A percentile compares a stretch with the other conserved stretches of the same genome.
phyloP scores from a whole-genome alignment of 2,113 vertebrate species.

The Eretmochelys imbricata region DNA sequence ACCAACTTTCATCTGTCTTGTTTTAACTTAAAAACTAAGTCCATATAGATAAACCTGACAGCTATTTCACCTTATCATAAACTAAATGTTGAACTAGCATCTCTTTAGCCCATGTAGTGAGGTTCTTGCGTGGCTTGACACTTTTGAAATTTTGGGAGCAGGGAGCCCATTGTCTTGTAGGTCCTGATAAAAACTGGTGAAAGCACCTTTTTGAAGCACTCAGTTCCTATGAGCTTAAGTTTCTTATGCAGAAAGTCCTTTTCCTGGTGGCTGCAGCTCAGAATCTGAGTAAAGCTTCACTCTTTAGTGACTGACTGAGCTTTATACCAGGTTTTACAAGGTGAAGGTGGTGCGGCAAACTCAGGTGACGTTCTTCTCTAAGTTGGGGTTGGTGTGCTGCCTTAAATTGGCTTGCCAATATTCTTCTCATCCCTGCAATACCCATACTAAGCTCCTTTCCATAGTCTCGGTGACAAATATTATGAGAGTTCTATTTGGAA shows the following conservation, averaged over 20 bases:
- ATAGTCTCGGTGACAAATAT: too few relatives aligned
- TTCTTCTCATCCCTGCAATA: too few relatives aligned
- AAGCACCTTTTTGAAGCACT: neutral
- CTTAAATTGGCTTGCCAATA: too few relatives aligned
- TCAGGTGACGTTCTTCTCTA: neutral
- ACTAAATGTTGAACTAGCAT: too few relatives aligned
- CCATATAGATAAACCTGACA: neutral
- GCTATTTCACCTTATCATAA: neutral
- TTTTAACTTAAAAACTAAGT: neutral
- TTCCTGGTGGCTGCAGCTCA: neutral
- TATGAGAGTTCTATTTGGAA: too few relatives aligned
- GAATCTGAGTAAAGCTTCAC: neutral
- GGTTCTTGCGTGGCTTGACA: neutral
- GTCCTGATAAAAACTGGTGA: neutral
- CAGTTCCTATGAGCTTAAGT: neutral
- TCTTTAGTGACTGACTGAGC: neutral
- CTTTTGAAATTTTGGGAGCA: rapidly evolving
- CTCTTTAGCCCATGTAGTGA: neutral
- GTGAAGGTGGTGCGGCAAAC: neutral
- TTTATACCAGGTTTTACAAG: neutral
- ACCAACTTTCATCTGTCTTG: neutral
- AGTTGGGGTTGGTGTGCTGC: neutral
- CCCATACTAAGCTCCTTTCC: too few relatives aligned
- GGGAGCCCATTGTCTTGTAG: neutral
- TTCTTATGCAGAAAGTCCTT: rapidly evolving